Conservation (phyloP, 2,113 vertebrate species). For the Aldabrachelys gigantea region DNA sequence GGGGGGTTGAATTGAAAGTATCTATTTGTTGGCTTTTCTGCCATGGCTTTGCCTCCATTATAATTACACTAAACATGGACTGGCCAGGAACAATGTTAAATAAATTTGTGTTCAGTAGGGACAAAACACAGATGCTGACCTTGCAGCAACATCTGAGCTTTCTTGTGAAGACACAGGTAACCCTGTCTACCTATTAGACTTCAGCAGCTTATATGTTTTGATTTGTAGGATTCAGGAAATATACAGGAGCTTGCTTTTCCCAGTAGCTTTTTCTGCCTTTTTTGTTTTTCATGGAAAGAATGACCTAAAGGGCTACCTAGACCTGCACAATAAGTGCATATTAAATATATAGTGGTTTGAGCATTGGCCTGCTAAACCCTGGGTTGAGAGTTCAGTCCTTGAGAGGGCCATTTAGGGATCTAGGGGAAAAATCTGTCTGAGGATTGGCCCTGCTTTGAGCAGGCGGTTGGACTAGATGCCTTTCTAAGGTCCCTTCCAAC, state of each 20-base stretch:
- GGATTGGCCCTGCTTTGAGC: too few relatives aligned
- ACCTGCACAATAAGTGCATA: neutral
- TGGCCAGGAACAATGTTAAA: conserved; percentile 11
- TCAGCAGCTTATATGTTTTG: neutral
- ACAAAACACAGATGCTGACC: neutral
- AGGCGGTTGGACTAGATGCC: too few relatives aligned
- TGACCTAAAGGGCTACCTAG: neutral
- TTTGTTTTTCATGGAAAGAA: neutral
- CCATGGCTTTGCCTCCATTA: neutral
- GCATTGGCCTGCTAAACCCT: too few relatives aligned
- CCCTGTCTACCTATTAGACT: neutral
- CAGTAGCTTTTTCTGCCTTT: neutral
- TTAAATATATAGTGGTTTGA: too few relatives aligned
- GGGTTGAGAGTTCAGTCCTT: too few relatives aligned
- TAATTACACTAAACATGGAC: conserved; percentile 1
- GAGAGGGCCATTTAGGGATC: too few relatives aligned
- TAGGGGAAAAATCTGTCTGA: too few relatives aligned
- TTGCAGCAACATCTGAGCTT: neutral
- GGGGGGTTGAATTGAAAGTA: too few relatives aligned
- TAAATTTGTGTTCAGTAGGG: neutral
- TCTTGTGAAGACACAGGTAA: neutral
- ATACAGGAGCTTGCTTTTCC: neutral
- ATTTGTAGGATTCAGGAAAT: neutral
- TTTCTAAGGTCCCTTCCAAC: too few relatives aligned
- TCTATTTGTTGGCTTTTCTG: neutral